Base-by-base conservation (phyloP, 1,140 invertebrate species). In the Spodoptera frugiperda region DNA sequence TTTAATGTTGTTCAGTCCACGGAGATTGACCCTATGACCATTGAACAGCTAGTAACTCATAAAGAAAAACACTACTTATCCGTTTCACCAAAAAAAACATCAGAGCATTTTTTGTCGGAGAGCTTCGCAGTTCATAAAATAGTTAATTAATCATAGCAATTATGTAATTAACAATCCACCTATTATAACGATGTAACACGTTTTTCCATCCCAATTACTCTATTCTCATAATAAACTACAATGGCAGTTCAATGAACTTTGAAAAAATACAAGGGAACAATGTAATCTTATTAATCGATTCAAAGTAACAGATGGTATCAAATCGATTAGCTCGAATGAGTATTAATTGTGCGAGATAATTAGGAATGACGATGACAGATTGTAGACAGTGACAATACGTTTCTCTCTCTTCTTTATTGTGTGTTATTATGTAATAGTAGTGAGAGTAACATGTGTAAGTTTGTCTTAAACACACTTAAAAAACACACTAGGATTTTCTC, bases 271-370 rank as follows among this genome's bases (percentile, higher is more conserved):
- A 67, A 14, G 17, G 10, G 33, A 72, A 72, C 53, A 72, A 72
- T 72, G 53, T 57, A 46, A 72, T 72, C 68, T 39, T 12, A n/a
- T 46, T 53, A 53, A 71, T 71, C 68, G 54, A 72, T 72, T 70
- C 44, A 30, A 30, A 51, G 14, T 49, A 11, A 39, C 11, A 54
- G 68, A 72, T 72, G 14, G 2, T 44, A 72, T 57, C 68, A 11
- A 8, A 11, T 17, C 15, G 33, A 72, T 55, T 72, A 55, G 8
- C 12, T 14, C 15, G 3, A 57, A 72, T 72, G 44, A 72, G 8
- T n/a, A 57, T 57, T 72, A 72, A 72, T 57, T 57, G 68, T 57
- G 21, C 15, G 15, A 17, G 57, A 61, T 57, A 72, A 72, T 72
- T 72, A 72, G 14, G 30, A 17, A 5, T 53, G 25, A 39, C n/a